Percentiles rank a stretch among this genome's conserved stretches.
Conservation (phyloP, 2,113 vertebrate species). For the Uropsilus gracilis region DNA sequence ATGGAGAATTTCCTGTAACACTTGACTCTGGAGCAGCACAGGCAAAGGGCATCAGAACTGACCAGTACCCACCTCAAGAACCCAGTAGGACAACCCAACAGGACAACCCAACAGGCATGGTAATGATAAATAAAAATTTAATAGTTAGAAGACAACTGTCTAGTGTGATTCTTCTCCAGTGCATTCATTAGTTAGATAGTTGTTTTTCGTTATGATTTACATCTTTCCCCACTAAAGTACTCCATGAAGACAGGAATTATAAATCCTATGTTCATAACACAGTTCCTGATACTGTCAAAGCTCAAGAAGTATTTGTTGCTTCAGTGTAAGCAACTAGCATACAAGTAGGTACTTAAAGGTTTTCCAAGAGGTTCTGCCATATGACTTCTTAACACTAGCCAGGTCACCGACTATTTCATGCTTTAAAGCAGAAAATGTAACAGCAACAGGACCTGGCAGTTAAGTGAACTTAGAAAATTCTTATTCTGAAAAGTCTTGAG, state of each 20-base stretch:
- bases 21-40: not conserved
- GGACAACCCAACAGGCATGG: not conserved
- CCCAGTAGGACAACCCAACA: not conserved
- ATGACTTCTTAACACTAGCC: not conserved
- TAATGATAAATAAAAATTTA: not conserved
- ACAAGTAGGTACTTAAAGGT: not conserved
- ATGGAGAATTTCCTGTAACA: constrained; percentile 48
- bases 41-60: constrained; percentile 31
- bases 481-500: constrained; percentile 33
- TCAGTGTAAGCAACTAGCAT: constrained; percentile 37
- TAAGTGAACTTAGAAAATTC: not conserved
- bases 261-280: not conserved
- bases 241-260: not conserved
- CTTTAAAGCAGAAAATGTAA: constrained; percentile 47
- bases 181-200: not conserved
- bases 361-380: constrained; percentile 3
- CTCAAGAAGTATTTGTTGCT: not conserved
- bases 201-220: constrained; percentile 23
- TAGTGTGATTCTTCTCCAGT: not conserved
- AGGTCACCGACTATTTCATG: not conserved
- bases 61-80: not conserved
- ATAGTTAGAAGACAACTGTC: not conserved
- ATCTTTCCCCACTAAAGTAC: constrained; percentile 25
- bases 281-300: not conserved
- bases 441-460: not conserved